These are phyloP conservation scores for Etheostoma perlongum DNA, from an alignment of 2,797 vertebrate genomes.

Conservation along the genomic window DNA sequence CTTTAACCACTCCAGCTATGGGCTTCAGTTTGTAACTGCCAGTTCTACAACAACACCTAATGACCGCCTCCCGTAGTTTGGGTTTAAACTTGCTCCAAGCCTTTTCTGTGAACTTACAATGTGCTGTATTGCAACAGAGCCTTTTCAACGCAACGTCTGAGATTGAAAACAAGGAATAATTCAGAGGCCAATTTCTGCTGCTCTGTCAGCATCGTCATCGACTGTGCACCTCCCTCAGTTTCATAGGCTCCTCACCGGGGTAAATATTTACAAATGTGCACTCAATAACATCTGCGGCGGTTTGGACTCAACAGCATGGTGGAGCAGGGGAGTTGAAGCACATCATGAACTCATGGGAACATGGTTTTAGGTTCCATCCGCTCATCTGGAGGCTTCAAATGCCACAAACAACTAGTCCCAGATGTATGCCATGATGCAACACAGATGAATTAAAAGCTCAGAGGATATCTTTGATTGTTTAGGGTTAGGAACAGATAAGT, in stretches of 20 bases:
- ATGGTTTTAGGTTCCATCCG: slow-evolving; percentile 69
- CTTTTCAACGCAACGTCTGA: slow-evolving; percentile 45
- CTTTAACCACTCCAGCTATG: slow-evolving; percentile 22
- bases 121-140: slow-evolving; percentile 12
- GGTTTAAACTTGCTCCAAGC: slow-evolving; percentile 43
- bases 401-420: slow-evolving; percentile 77
- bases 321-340: slow-evolving; percentile 63
- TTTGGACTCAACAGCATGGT: slow-evolving; percentile 56
- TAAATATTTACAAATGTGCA: slow-evolving; percentile 82
- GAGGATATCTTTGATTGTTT: slow-evolving; percentile 65
- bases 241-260: slow-evolving; percentile 57
- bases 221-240: slow-evolving; percentile 53
- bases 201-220: slow-evolving; percentile 37
- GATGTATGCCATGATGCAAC: slow-evolving; percentile 75
- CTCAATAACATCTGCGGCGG: slow-evolving; percentile 77
- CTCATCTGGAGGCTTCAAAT: slow-evolving; percentile 66
- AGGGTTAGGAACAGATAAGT: slow-evolving; percentile 57
- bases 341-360: slow-evolving; percentile 74
- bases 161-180: slow-evolving; percentile 49
- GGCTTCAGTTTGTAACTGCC: slow-evolving; percentile 34
- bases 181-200: slow-evolving; percentile 57
- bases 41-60: slow-evolving; percentile 44
- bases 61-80: slow-evolving; percentile 34
- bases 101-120: slow-evolving; percentile 43
- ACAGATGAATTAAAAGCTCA: slow-evolving; percentile 64